Percentiles rank a stretch among this genome's conserved stretches.
phyloP scores from a whole-genome alignment of 2,797 vertebrate genomes.

The Chaetodon trifasciatus region DNA sequence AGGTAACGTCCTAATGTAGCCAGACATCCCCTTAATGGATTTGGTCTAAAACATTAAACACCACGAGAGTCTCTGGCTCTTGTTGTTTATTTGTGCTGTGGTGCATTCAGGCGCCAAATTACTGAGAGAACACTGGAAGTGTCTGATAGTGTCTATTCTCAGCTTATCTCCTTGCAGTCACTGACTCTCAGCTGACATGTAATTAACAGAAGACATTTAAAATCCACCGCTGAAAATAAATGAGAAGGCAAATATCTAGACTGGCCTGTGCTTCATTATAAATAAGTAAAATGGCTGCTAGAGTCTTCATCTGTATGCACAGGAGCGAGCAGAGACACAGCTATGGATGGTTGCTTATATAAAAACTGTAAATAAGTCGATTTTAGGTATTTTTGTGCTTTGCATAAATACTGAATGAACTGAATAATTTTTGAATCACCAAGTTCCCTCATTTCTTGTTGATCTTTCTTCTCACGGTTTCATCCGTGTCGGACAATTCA shows the following conservation, averaged over 20 bases:
- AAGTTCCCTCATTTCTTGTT: conserved; percentile 1
- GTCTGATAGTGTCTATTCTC: conserved; percentile 40
- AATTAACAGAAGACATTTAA: conserved; percentile 47
- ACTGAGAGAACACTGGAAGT: conserved; percentile 32
- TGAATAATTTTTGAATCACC: conserved; percentile 8
- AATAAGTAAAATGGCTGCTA: not conserved
- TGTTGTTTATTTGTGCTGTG: conserved; percentile 51
- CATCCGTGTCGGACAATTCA: conserved; percentile 15
- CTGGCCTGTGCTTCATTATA: not conserved
- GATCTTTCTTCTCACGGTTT: not conserved
- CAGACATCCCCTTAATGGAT: conserved; percentile 46
- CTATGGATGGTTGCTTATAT: not conserved
- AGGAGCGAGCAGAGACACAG: not conserved
- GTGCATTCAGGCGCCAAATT: conserved; percentile 58
- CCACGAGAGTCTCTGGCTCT: conserved; percentile 7
- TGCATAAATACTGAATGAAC: conserved; percentile 1
- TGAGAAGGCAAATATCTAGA: conserved; percentile 5
- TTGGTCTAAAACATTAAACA: conserved; percentile 53
- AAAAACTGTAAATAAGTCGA: conserved; percentile 1
- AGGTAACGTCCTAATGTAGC: conserved; percentile 7
- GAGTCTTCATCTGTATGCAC: conserved; percentile 16
- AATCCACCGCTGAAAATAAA: conserved; percentile 19
- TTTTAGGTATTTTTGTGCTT: not conserved
- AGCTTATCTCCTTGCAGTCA: conserved; percentile 26
- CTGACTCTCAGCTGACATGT: conserved; percentile 29